Evolutionary conservation across 2,888 invertebrate species (phyloP).

Genomic region (Euspilapteryx auroguttella): DNA sequence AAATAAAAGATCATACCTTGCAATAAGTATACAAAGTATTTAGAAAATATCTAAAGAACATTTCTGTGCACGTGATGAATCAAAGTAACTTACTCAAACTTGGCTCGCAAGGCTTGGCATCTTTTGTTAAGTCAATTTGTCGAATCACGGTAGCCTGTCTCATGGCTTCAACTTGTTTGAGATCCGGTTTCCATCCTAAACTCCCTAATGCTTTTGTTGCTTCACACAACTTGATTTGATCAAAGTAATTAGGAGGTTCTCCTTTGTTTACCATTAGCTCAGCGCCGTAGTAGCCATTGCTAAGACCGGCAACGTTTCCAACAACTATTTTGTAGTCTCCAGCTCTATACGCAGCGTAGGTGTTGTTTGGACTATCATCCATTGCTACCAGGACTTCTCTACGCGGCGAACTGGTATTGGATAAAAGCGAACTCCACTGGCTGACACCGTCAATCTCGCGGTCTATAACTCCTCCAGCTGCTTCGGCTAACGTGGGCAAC

Average conservation of each 20-base stretch:
- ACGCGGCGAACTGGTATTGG: slow-evolving; percentile 40
- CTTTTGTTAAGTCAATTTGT: slow-evolving; percentile 27
- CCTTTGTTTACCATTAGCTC: slow-evolving; percentile 25
- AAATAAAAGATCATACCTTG: slow-evolving; percentile 9
- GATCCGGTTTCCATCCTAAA: slow-evolving; percentile 25
- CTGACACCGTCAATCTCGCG: slow-evolving; percentile 66
- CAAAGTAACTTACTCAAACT: slow-evolving; percentile 24
- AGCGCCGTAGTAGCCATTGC: slow-evolving; percentile 35
- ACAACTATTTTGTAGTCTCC: slow-evolving; percentile 67
- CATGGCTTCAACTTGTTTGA: slow-evolving; percentile 19
- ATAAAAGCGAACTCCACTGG: slow-evolving; percentile 67
- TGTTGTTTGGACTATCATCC: slow-evolving; percentile 48
- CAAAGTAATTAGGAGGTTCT: slow-evolving; percentile 28
- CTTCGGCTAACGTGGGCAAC: slow-evolving; percentile 71
- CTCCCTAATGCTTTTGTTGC: slow-evolving; percentile 26
- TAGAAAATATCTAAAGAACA: neutral
- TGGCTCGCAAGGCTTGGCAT: slow-evolving; percentile 30
- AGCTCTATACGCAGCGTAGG: slow-evolving; percentile 57
- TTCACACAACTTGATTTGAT: slow-evolving; percentile 21
- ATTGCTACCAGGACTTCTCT: slow-evolving; percentile 62
- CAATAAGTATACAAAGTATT: neutral
- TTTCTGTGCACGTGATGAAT: neutral
- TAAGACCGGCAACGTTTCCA: slow-evolving; percentile 48
- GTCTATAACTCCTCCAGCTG: slow-evolving; percentile 26
- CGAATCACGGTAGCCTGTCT: slow-evolving; percentile 25